These are phyloP conservation scores for Petrophora chlorosata DNA, from an alignment of 2,888 invertebrate species.

Conservation along the genomic window DNA sequence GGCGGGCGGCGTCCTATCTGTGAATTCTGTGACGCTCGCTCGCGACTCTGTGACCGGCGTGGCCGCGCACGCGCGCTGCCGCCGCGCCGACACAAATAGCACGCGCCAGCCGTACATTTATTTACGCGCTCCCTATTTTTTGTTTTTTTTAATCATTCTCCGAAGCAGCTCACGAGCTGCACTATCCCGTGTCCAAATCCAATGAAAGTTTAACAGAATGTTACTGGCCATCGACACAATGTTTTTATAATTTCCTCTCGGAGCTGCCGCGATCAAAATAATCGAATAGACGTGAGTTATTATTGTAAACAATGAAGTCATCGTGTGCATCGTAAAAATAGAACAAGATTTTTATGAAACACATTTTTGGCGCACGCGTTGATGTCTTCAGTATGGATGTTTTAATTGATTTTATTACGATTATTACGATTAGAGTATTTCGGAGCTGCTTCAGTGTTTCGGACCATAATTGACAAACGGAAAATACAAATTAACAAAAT, in stretches of 20 bases:
- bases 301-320: slow-evolving; percentile 26
- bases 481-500: no score
- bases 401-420: not conserved
- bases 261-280: slow-evolving; percentile 10
- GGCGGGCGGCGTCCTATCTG: slow-evolving; percentile 43
- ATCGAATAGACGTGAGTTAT: slow-evolving; percentile 18
- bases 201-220: slow-evolving; percentile 1
- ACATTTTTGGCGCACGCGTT: slow-evolving; percentile 13
- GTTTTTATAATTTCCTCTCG: not conserved
- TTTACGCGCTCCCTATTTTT: slow-evolving; percentile 65
- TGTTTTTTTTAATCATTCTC: slow-evolving; percentile 52
- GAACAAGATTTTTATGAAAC: slow-evolving; percentile 11
- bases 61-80: slow-evolving; percentile 57
- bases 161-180: slow-evolving; percentile 36
- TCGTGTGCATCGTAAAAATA: slow-evolving; percentile 14
- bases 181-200: slow-evolving; percentile 6
- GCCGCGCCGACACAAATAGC: slow-evolving; percentile 65
- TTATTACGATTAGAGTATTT: no score
- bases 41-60: slow-evolving; percentile 35
- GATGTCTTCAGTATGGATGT: slow-evolving; percentile 13
- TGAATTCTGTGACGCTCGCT: slow-evolving; percentile 42
- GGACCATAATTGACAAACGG: no score
- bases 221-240: not conserved
- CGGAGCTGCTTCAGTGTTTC: no score
- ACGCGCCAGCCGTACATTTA: slow-evolving; percentile 57